phyloP scores from a whole-genome alignment of 2,888 invertebrate species.

The Busseola fusca region DNA sequence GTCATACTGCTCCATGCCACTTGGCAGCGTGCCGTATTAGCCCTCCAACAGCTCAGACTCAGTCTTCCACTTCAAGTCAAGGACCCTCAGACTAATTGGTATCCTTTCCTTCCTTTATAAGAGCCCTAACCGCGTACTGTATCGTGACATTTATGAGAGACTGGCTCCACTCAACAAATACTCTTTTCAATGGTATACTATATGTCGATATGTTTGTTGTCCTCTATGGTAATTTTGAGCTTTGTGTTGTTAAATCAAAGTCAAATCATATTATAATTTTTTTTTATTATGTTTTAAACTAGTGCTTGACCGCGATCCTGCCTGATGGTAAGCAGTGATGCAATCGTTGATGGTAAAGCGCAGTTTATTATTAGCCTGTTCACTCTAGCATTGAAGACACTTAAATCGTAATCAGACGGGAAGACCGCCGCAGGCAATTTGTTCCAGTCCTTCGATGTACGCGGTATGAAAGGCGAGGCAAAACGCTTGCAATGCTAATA shows the following conservation, averaged over 20 bases:
- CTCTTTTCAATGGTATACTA: constrained; percentile 7
- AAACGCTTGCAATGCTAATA: no score
- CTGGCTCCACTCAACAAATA: constrained; percentile 4
- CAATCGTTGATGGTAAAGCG: no score
- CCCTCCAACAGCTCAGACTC: constrained; percentile 28
- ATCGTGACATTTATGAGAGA: constrained; percentile 26
- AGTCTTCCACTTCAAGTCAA: constrained; percentile 37
- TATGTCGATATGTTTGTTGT: constrained; percentile 15
- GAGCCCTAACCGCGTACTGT: constrained; percentile 11
- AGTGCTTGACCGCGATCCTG: no score
- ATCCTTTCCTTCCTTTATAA: constrained; percentile 26
- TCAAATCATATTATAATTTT: no score
- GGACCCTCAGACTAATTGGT: constrained; percentile 46
- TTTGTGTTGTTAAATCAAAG: not conserved
- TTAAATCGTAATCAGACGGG: no score
- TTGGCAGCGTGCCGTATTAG: constrained; percentile 10
- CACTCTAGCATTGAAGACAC: no score
- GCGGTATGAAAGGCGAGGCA: no score
- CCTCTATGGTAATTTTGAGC: not conserved
- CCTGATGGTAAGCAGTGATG: no score
- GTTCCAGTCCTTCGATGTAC: no score
- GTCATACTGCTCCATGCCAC: not conserved
- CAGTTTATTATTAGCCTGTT: no score
- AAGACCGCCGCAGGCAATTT: no score
- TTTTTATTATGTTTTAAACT: no score